Base-by-base conservation (phyloP, 1,140 invertebrate genomes). In the Phymorhynchus buccinoides region DNA sequence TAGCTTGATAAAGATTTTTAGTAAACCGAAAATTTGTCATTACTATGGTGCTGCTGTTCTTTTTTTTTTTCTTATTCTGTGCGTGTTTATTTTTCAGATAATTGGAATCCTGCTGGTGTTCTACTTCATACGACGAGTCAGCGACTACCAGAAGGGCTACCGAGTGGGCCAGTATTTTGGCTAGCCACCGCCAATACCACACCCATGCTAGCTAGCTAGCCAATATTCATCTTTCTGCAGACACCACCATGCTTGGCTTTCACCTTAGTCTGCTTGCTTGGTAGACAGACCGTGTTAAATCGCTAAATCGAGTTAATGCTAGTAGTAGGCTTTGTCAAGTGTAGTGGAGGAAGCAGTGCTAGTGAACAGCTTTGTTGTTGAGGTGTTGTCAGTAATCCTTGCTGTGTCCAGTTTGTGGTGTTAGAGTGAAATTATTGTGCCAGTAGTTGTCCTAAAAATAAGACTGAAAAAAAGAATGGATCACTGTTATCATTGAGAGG, bases 21-120 rank as follows among this genome's bases (percentile, higher is more conserved):
- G n/a, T n/a, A n/a, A n/a, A n/a, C n/a, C n/a, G n/a, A n/a, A n/a
- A n/a, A n/a, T n/a, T n/a, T n/a, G n/a, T n/a, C n/a, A n/a, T n/a
- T n/a, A n/a, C n/a, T n/a, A n/a, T 48, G 44, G 18, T 9, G 18
- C 44, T 62, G 56, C n/a, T 62, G 56, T 62, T 62, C 18, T 62
- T 62, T 12, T 62, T 62, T 18, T 4, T 62, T 62, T 22, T 48
- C 48, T 52, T 9, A 52, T 22, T 9, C 6, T 62, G 1, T 62
- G 12, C n/a, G 12, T 62, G 4, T 4, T 62, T 22, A 27, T 62
- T 22, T 88, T 86, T 16, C 88, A 90, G 90, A 90, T 90, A 41
- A 87, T 90, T 87, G 89, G 90, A 68, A 88, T 90, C 66, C 79
- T 90, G 62, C 80, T 90, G 84, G 88, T 87, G 12, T 90, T 90